Evolutionary conservation across 2,113 vertebrate genomes (phyloP).

Genomic region (Festucalex cinctus): DNA sequence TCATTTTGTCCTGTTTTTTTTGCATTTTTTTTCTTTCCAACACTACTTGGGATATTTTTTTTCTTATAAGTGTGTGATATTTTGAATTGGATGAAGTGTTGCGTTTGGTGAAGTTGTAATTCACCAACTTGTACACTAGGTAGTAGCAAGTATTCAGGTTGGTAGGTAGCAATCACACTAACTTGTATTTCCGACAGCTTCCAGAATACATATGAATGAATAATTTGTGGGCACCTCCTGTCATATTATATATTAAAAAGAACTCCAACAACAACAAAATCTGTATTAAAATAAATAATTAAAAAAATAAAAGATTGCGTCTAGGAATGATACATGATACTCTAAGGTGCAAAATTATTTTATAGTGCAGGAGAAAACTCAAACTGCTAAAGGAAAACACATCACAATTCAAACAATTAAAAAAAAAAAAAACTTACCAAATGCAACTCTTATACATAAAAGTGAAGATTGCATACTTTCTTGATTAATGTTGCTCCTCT

Average conservation of each 20-base stretch:
- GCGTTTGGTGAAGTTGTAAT: neutral
- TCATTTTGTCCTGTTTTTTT: neutral
- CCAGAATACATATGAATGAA: neutral
- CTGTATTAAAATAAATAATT: too few species aligned
- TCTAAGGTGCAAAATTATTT: neutral
- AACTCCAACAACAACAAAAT: too few species aligned
- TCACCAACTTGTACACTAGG: neutral
- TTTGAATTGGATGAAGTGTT: neutral
- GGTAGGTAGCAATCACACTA: neutral
- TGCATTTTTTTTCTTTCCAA: neutral
- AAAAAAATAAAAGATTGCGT: too few species aligned
- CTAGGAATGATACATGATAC: neutral
- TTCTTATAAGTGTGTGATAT: too few species aligned
- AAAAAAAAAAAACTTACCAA: neutral
- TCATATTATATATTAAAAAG: neutral
- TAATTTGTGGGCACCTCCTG: neutral
- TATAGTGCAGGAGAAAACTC: neutral
- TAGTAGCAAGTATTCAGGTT: neutral
- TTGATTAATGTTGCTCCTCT: conserved; percentile 24
- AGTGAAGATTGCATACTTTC: neutral
- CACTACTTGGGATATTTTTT: neutral
- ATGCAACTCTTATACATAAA: neutral
- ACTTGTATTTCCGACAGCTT: neutral
- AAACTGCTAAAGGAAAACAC: neutral
- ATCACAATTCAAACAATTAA: neutral